phyloP scores from a whole-genome alignment of 2,888 invertebrate species.

The Endotricha flammealis region DNA sequence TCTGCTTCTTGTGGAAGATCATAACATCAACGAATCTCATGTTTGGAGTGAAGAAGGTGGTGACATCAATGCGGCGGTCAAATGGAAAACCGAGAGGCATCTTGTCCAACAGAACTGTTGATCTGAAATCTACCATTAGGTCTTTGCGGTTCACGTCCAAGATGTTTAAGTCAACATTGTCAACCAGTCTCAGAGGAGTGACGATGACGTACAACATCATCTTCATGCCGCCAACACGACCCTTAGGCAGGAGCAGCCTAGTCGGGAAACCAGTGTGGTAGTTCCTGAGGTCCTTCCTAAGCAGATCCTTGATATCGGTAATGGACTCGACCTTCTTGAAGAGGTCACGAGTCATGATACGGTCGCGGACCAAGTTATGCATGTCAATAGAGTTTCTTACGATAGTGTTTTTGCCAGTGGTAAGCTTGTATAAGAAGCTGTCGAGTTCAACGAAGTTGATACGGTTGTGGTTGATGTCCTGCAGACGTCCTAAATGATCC shows the following conservation, averaged over 20 bases:
- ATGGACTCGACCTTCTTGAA: constrained; percentile 81
- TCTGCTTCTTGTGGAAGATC: constrained; percentile 80
- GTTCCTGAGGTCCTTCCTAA: constrained; percentile 55
- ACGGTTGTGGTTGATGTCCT: constrained; percentile 78
- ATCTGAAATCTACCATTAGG: constrained; percentile 52
- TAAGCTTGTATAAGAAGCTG: constrained; percentile 79
- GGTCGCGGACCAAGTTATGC: constrained; percentile 81
- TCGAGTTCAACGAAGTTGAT: constrained; percentile 82
- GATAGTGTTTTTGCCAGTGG: constrained; percentile 81
- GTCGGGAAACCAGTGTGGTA: constrained; percentile 83
- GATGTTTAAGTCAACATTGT: constrained; percentile 51
- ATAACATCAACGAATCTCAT: constrained; percentile 81
- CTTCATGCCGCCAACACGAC: constrained; percentile 81
- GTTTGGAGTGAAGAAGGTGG: constrained; percentile 81
- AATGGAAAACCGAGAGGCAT: constrained; percentile 86
- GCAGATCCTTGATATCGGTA: constrained; percentile 48
- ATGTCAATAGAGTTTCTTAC: constrained; percentile 81
- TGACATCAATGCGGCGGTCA: constrained; percentile 80
- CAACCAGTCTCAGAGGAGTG: constrained; percentile 69
- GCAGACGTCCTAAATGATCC: constrained; percentile 74
- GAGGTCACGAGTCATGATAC: constrained; percentile 80
- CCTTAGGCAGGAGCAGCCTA: constrained; percentile 84
- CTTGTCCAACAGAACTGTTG: constrained; percentile 74
- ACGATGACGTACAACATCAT: constrained; percentile 82
- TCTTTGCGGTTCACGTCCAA: constrained; percentile 68